Evolutionary conservation across 2,888 invertebrate genomes (phyloP), one percentile per base, ranked within the genome.

Genomic region (Patella depressa): DNA sequence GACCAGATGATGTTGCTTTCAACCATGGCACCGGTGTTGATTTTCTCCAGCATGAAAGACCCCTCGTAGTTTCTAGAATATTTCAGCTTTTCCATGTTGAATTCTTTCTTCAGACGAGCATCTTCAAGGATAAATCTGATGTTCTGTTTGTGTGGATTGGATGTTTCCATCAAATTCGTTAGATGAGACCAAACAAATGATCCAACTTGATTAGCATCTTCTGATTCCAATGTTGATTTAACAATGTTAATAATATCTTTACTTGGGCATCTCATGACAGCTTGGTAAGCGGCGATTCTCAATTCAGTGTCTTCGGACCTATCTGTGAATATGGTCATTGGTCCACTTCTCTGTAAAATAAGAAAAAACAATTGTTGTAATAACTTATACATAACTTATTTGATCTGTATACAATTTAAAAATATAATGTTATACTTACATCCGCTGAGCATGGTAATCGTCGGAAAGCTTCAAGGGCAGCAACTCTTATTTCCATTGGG

Each of bases 141-240:
- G 89, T 96, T 96, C 65, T 96, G 94, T 81, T 96, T 95, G 70
- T 95, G 95, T 0, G 97, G 97, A 3, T 95, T 94, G 0, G 96
- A 95, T 0, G 97, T 96, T 85, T 96, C 95, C 80, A 96, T 94
- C 69, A 97, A 92, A 92, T 97, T 98, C 84, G 94, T 95, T 73
- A 98, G 93, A 91, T 98, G 97, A 75, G 97, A 97, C 97, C 97
- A 98, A 4, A 98, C 96, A 92, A 97, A 98, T 7, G 98, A 97
- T 14, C 97, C 97, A 54, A 98, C 97, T 94, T 98, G 97, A 76
- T 89, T 88, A 19, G 84, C 83, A 79, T 86, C 82, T 76, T 89
- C 89, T 5, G 77, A 79, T 34, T 83, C 80, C 65, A 89, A 84
- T 2, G 83, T 79, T 9, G 83, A 78, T 88, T 95, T 95, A 73